Percentiles rank a stretch among this genome's conserved stretches.
phyloP scores from a whole-genome alignment of 1,140 invertebrate genomes.

The Meloidogyne chitwoodi region DNA sequence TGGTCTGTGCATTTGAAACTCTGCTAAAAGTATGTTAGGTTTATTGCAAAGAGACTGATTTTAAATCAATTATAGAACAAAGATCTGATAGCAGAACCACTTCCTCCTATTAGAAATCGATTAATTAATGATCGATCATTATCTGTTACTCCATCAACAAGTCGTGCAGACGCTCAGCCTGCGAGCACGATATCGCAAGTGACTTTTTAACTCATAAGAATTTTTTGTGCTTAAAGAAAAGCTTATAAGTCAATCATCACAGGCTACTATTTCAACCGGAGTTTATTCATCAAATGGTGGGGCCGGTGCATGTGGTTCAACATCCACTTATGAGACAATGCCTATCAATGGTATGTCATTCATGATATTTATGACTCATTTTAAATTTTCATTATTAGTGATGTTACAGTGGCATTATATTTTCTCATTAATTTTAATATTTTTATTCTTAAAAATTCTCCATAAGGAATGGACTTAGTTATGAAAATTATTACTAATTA shows the following conservation, averaged over 20 bases:
- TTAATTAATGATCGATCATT: conserved; percentile 14
- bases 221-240: neutral
- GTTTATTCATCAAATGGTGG: conserved; percentile 29
- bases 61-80: conserved; percentile 4
- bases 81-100: conserved; percentile 28
- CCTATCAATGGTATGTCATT: conserved; percentile 28
- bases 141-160: conserved; percentile 34
- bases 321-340: conserved; percentile 42
- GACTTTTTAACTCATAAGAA: neutral
- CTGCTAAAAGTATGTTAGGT: conserved; percentile 20
- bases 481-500: no score
- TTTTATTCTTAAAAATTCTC: no score
- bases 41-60: neutral
- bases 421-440: no score
- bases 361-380: no score
- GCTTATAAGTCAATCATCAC: neutral
- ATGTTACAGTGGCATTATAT: no score
- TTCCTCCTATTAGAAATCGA: conserved; percentile 32
- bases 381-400: no score
- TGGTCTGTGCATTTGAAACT: conserved; percentile 27
- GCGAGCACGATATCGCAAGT: conserved; percentile 37
- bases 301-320: conserved; percentile 16
- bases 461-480: no score
- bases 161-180: conserved; percentile 16
- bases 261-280: conserved; percentile 22